Base-by-base conservation (phyloP, 2,888 invertebrate genomes). In the Meghimatium bilineatum region DNA sequence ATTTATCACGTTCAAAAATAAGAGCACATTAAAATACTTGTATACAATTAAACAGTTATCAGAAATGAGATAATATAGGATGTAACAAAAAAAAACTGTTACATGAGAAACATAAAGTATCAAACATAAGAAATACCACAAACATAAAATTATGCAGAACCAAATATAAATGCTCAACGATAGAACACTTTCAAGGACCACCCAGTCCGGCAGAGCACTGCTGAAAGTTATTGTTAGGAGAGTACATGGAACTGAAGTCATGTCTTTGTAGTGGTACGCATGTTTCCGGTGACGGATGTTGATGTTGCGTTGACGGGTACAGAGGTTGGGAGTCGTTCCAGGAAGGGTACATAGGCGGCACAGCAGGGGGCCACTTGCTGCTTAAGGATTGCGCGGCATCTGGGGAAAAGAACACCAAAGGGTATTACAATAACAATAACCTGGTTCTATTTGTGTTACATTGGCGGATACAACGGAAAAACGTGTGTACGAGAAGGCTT, bases 381-480 rank as follows among this genome's bases (percentile, higher is more conserved):
- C 86, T 85, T 72, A 86, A 63, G n/a, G 86, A 85, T 63, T 85
- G 86, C 34, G 86, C 82, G 32, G 86, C 86, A 71, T 86, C 85
- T 86, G 85, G 44, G 52, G 56, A 60, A 63, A 74, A 23, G 44
- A 52, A 17, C 29, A 29, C 2, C 52, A 52, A 74, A 49, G 52
- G 20, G 17, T 14, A 52, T 2, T 63, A 17, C 14, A 32, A 66
- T 66, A 66, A 29, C n/a, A 63, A n/a, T 23, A 63, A 63, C 63
- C 3, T 63, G 63, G 44, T 44, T 44, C 12, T 23, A 44, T 56
- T 56, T 56, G 29, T 29, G 5, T 12, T 63, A 14, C 23, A n/a
- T 3, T 23, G 29, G n/a, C 2, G 63, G 3, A 63, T 63, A 63
- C 63, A 63, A 8, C 29, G n/a, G 8, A n/a, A 8, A 56, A 56